Conservation (phyloP, 2,113 vertebrate genomes). For the Gymnobelideus leadbeateri region DNA sequence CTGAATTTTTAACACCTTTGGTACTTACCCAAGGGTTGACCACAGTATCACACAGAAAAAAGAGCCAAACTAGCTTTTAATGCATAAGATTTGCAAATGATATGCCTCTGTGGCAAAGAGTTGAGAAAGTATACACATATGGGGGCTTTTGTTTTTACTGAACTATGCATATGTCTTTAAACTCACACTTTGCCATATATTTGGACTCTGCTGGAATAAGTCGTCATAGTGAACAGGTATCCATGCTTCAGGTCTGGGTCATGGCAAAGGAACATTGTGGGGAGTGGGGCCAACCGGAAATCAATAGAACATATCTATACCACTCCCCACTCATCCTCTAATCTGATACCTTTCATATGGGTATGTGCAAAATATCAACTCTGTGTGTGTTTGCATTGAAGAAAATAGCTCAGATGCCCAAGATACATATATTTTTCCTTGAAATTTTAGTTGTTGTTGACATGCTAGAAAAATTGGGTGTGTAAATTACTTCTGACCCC, state of each 20-base stretch:
- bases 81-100: not conserved
- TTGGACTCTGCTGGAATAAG: not conserved
- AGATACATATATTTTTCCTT: conserved; percentile 61
- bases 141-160: not conserved
- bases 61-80: not conserved
- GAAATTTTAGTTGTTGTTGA: conserved; percentile 75
- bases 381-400: not conserved
- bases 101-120: conserved; percentile 38
- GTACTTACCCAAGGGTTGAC: conserved; percentile 8
- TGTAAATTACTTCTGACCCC: conserved; percentile 79
- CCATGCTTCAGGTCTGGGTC: not conserved
- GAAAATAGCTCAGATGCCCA: conserved; percentile 7
- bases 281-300: not conserved
- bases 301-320: not conserved
- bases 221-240: not conserved
- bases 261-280: not conserved
- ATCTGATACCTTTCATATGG: not conserved
- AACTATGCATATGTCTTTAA: not conserved
- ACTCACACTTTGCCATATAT: not conserved
- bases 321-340: not conserved
- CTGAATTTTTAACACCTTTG: conserved; percentile 74
- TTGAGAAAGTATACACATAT: not conserved
- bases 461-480: conserved; percentile 73
- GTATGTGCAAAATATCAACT: conserved; percentile 49
- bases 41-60: conserved; percentile 59